Evolutionary conservation across 2,797 vertebrate genomes (phyloP).

Genomic region (Aphelocoma californica): DNA sequence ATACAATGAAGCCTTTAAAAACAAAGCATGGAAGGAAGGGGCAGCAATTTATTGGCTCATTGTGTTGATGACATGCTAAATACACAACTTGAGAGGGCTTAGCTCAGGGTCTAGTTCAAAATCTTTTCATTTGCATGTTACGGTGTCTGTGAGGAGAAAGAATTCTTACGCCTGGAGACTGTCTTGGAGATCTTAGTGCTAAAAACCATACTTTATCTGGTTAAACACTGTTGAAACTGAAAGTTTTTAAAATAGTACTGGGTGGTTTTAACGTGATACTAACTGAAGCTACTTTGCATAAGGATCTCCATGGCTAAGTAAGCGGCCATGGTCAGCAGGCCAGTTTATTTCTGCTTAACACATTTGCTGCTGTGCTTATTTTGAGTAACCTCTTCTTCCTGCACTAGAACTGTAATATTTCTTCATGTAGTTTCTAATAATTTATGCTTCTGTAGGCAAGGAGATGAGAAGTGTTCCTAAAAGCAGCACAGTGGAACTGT

Average conservation of each 20-base stretch:
- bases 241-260: slow-evolving; percentile 2
- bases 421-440: not conserved
- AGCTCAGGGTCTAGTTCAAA: not conserved
- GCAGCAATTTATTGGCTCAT: slow-evolving; percentile 49
- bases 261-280: not conserved
- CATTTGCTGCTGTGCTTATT: not conserved
- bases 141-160: not conserved
- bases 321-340: not conserved
- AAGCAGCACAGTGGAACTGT: not conserved
- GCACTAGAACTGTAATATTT: not conserved
- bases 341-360: not conserved
- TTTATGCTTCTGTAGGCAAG: not conserved
- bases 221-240: slow-evolving; percentile 13
- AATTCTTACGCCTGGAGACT: not conserved
- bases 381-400: not conserved
- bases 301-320: not conserved
- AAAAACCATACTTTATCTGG: not conserved
- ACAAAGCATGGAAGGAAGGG: slow-evolving; percentile 73
- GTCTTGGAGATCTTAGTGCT: not conserved
- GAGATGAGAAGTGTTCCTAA: not conserved
- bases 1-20: slow-evolving; percentile 37
- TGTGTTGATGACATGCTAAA: slow-evolving; percentile 62
- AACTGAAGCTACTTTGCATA: not conserved
- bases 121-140: not conserved
- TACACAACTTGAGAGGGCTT: slow-evolving; percentile 9